A percentile compares a stretch with the other conserved stretches of the same genome.
Conservation (phyloP, 2,888 invertebrate genomes). For the Acanthosepion lycidas region DNA sequence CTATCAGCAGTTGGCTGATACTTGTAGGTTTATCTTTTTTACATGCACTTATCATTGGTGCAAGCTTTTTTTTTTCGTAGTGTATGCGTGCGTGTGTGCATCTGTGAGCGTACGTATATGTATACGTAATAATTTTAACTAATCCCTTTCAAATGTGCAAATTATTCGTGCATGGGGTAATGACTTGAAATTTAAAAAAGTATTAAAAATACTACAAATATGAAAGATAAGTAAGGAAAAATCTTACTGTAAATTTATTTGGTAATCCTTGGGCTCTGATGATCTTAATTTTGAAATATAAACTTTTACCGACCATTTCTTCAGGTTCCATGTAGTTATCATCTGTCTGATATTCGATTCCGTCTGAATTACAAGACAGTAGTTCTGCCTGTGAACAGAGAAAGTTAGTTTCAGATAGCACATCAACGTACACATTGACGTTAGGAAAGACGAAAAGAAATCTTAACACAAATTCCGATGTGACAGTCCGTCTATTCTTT, state of each 20-base stretch:
- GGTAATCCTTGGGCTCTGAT: conserved; percentile 77
- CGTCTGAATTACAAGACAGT: conserved; percentile 76
- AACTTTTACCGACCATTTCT: conserved; percentile 76
- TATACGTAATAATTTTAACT: no score
- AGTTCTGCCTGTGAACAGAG: conserved; percentile 73
- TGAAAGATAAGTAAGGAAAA: background rate
- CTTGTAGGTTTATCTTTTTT: no score
- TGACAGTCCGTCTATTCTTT: no score
- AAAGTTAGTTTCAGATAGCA: background rate
- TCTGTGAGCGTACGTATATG: no score
- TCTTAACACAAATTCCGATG: background rate
- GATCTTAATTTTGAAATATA: conserved; percentile 77
- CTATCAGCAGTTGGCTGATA: no score
- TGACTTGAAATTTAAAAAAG: no score
- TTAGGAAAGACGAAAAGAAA: background rate
- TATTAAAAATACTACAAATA: background rate
- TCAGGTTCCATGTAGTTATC: conserved; percentile 77
- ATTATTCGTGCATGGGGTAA: no score
- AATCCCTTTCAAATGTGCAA: no score
- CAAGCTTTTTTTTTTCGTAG: no score
- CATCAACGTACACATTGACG: no score
- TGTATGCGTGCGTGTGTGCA: no score
- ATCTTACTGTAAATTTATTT: conserved; percentile 76
- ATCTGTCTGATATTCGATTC: conserved; percentile 76
- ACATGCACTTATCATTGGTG: no score